These are phyloP conservation scores for Nemapogon koenigi DNA, from an alignment of 2,888 invertebrate genomes.

Conservation along the genomic window DNA sequence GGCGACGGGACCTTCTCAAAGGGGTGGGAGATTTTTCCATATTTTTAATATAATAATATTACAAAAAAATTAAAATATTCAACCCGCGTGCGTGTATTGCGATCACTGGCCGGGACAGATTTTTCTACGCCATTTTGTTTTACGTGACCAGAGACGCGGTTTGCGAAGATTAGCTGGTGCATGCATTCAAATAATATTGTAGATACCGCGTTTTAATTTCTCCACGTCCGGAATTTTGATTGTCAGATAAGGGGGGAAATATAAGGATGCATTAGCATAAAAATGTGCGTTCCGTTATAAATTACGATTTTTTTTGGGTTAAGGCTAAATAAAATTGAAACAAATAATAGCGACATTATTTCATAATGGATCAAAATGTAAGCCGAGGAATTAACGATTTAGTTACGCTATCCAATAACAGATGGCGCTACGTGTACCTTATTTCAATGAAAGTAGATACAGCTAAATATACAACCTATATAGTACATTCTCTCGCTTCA, in stretches of 20 bases:
- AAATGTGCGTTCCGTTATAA: no score
- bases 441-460: no score
- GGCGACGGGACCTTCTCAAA: conserved; percentile 17
- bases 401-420: conserved; percentile 36
- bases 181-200: conserved; percentile 49
- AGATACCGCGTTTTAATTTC: conserved; percentile 31
- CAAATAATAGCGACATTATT: no score
- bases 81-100: conserved; percentile 51
- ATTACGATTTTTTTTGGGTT: no score
- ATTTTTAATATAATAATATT: conserved; percentile 49
- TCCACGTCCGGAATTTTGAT: conserved; percentile 35
- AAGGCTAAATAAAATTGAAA: no score
- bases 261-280: no score
- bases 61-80: conserved; percentile 57
- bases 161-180: conserved; percentile 43
- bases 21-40: conserved; percentile 34
- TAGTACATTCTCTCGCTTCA: no score
- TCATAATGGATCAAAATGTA: no score
- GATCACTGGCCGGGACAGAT: conserved; percentile 54
- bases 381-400: no score
- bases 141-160: conserved; percentile 49
- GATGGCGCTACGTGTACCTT: conserved; percentile 43
- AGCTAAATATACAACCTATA: no score
- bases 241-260: conserved; percentile 12
- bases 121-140: conserved; percentile 16